These are phyloP conservation scores for Megaptera novaeangliae DNA, from an alignment of 2,113 vertebrate genomes.

Conservation along the genomic window DNA sequence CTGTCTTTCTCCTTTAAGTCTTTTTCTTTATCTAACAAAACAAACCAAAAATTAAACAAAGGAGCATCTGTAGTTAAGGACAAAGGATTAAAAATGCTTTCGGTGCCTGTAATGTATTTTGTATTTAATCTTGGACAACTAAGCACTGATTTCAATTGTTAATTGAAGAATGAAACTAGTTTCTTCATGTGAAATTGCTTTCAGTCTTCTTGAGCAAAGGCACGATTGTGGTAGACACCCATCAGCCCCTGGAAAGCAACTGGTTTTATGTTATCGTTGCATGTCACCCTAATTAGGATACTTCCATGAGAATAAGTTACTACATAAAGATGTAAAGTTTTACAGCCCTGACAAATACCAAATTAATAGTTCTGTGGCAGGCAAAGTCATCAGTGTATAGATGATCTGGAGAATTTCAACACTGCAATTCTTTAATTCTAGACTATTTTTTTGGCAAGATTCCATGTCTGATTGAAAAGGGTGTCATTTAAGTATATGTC, in stretches of 20 bases:
- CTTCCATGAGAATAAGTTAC: constrained; percentile 42
- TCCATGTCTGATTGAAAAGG: constrained; percentile 20
- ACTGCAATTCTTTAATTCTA: not conserved
- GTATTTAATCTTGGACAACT: constrained; percentile 33
- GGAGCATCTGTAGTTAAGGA: not conserved
- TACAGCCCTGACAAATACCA: constrained; percentile 71
- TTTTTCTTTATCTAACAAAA: constrained; percentile 46
- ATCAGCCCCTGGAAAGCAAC: not conserved
- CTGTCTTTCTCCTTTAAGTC: constrained; percentile 21
- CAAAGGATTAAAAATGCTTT: constrained; percentile 35
- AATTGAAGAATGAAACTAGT: constrained; percentile 34
- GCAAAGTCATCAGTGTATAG: constrained; percentile 64
- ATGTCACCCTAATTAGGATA: constrained; percentile 40
- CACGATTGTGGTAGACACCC: constrained; percentile 38
- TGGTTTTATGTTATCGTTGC: constrained; percentile 58
- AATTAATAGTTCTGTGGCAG: constrained; percentile 55
- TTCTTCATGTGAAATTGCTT: constrained; percentile 31
- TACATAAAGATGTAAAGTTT: constrained; percentile 44
- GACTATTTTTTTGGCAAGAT: constrained; percentile 33
- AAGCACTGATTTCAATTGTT: constrained; percentile 26
- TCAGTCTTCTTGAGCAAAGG: constrained; percentile 13
- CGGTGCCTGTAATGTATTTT: constrained; percentile 6
- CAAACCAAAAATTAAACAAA: constrained; percentile 11
- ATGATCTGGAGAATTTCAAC: not conserved
- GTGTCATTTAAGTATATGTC: constrained; percentile 14